phyloP scores from a whole-genome alignment of 1,140 invertebrate genomes.

The Babylonia areolata region DNA sequence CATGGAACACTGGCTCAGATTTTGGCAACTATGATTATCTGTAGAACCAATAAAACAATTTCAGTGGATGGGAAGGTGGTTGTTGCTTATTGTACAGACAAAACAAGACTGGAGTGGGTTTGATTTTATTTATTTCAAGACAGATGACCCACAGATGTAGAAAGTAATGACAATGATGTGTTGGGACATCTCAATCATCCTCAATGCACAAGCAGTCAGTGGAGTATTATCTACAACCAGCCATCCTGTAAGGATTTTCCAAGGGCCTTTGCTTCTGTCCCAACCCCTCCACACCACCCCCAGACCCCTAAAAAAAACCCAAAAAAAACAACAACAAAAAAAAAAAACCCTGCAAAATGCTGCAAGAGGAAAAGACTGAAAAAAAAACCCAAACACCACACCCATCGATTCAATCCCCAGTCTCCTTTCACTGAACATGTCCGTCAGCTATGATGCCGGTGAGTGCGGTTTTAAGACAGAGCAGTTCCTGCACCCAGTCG shows the following conservation, averaged over 20 bases:
- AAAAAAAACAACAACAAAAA: background rate
- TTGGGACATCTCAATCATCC: no score
- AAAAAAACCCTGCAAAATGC: background rate
- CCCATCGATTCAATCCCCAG: background rate
- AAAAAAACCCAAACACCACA: background rate
- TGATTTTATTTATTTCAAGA: no score
- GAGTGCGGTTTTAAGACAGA: conserved; percentile 22
- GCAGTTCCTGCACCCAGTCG: conserved; percentile 32
- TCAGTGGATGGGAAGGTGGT: no score
- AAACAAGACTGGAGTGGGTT: no score
- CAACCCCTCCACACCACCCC: background rate
- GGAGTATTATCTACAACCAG: no score
- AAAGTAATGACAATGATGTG: no score
- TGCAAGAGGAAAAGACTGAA: background rate
- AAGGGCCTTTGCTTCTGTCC: background rate
- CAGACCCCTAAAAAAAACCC: background rate
- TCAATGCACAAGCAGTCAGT: no score
- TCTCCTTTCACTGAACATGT: background rate
- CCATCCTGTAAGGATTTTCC: background rate
- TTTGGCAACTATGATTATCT: no score
- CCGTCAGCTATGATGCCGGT: background rate
- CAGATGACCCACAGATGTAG: no score
- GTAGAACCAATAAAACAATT: no score
- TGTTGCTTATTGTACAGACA: no score
- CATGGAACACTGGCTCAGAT: no score